Percentiles rank a stretch among this genome's conserved stretches.
Evolutionary conservation across 2,113 vertebrate species (phyloP).

Genomic region (Prunella himalayana): DNA sequence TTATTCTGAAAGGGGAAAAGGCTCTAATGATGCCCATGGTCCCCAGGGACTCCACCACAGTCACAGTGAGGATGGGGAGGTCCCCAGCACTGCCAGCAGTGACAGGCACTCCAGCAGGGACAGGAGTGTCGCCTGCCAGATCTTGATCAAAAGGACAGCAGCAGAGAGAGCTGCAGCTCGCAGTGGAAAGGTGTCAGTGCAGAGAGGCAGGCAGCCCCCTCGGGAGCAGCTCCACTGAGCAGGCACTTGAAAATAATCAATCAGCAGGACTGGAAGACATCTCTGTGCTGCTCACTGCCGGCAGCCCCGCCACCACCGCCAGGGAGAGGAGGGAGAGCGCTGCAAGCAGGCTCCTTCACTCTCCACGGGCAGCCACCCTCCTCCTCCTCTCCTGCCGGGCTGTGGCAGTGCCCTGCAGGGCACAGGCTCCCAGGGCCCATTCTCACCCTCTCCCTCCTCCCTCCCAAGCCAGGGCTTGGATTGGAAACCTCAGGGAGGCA

Average conservation of each 20-base stretch:
- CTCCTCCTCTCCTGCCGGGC: not conserved
- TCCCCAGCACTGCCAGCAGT: not conserved
- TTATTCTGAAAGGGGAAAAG: not conserved
- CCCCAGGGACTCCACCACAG: not conserved
- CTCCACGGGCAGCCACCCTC: not conserved
- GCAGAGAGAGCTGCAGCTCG: not conserved
- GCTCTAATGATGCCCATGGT: not conserved
- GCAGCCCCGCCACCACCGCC: accelerated
- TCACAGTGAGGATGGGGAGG: not conserved
- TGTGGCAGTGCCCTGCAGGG: not conserved
- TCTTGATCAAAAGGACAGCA: constrained; percentile 54
- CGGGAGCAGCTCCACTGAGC: not conserved
- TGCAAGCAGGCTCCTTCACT: not conserved
- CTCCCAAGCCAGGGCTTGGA: not conserved
- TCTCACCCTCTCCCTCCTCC: not conserved
- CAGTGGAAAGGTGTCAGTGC: not conserved
- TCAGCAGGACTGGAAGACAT: constrained; percentile 1
- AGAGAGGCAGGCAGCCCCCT: constrained; percentile 24
- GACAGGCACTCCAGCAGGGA: constrained; percentile 23
- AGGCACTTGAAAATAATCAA: constrained; percentile 54
- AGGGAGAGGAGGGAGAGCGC: not conserved
- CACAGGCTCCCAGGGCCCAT: not conserved
- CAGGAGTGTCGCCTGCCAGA: not conserved
- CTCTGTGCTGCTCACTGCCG: not conserved
- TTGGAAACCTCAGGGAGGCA: not conserved